These are phyloP conservation scores for Sinonovacula constricta DNA, from an alignment of 1,140 invertebrate species.

Conservation along the genomic window DNA sequence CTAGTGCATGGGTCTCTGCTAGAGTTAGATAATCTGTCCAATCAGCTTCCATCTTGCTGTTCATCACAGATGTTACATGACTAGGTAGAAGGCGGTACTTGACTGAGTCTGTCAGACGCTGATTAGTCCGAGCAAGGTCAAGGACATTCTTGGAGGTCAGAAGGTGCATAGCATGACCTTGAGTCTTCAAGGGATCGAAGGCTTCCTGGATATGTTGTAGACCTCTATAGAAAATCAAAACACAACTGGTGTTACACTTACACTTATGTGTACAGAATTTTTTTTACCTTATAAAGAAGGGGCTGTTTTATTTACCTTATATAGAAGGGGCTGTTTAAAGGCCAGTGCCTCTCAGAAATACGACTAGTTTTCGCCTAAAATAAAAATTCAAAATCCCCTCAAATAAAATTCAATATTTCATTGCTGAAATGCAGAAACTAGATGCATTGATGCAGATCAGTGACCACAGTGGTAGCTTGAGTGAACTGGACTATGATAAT, in stretches of 20 bases:
- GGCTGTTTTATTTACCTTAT: background rate
- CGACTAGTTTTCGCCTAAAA: background rate
- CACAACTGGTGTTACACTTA: no score
- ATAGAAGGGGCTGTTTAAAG: background rate
- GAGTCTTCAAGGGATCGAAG: slow-evolving; percentile 74
- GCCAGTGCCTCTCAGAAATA: background rate
- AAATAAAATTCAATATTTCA: no score
- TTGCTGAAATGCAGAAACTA: no score
- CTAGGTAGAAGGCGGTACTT: slow-evolving; percentile 79
- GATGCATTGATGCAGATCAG: no score
- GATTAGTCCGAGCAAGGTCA: slow-evolving; percentile 79
- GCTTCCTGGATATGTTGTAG: slow-evolving; percentile 75
- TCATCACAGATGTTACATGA: slow-evolving; percentile 49
- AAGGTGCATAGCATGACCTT: slow-evolving; percentile 45
- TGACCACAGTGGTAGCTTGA: no score
- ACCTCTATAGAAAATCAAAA: slow-evolving; percentile 63
- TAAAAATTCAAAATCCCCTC: no score
- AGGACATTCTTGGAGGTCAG: slow-evolving; percentile 75
- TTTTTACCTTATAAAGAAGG: no score
- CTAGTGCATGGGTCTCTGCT: slow-evolving; percentile 51
- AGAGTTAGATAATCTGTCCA: slow-evolving; percentile 50
- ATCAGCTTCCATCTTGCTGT: slow-evolving; percentile 23
- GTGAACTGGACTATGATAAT: no score
- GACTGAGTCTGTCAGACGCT: slow-evolving; percentile 79
- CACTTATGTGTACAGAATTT: no score